These are phyloP conservation scores for Parus major DNA, from an alignment of 2,113 vertebrate genomes.

Conservation along the genomic window DNA sequence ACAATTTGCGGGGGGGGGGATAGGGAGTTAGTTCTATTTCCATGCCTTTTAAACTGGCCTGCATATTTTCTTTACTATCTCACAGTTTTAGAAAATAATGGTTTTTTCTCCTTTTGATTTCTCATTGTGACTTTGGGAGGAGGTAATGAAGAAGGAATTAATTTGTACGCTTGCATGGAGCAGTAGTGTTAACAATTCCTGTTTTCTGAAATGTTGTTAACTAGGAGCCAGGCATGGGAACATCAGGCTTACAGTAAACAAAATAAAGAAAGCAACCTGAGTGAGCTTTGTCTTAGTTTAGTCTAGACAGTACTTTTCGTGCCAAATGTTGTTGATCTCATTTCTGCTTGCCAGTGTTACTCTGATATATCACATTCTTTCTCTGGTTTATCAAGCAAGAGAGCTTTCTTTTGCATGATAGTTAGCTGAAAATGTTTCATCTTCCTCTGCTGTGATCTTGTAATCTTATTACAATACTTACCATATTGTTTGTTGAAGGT, in stretches of 20 bases:
- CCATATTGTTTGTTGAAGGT: not conserved
- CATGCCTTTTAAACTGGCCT: not conserved
- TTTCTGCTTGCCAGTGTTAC: constrained; percentile 37
- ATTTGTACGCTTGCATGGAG: not conserved
- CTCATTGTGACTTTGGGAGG: not conserved
- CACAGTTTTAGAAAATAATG: not conserved
- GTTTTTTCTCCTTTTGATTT: not conserved
- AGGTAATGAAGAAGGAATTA: not conserved
- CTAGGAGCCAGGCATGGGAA: not conserved
- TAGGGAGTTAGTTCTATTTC: not conserved
- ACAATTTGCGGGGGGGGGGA: not conserved
- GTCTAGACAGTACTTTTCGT: constrained; percentile 40
- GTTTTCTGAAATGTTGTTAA: not conserved
- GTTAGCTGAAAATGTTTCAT: not conserved
- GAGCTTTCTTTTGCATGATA: not conserved
- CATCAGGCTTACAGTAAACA: constrained; percentile 40
- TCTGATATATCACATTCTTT: not conserved
- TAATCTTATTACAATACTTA: not conserved
- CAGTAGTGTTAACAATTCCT: not conserved
- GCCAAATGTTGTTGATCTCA: not conserved
- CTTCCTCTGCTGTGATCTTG: not conserved
- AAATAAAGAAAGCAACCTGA: constrained; percentile 31
- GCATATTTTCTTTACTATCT: not conserved
- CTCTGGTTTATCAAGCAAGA: constrained; percentile 14
- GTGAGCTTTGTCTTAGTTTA: constrained; percentile 15